Evolutionary conservation across 1,140 invertebrate species (phyloP), one percentile per base, ranked within the genome.

Genomic region (Phthorimaea operculella): DNA sequence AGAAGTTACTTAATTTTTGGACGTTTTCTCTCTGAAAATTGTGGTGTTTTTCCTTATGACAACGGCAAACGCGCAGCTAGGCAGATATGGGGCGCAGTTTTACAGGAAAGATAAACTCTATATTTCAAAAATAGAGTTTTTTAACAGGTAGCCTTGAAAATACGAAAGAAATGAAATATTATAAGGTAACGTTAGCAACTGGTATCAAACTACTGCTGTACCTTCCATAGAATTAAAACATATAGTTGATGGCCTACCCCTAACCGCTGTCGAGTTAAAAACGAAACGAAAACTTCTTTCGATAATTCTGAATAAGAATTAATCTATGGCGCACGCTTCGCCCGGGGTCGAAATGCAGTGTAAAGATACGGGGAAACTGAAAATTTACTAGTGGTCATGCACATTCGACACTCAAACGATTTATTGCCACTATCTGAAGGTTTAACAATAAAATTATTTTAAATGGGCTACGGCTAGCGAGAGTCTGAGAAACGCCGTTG

Each of bases 381-480:
- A 71, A 77, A 76, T 76, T 75, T 76, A 78, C 60, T 66, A 57
- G 62, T 60, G 63, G 64, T 67, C 68, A 68, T 63, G 66, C 62
- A 17, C 68, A 64, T 55, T 59, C 51, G 59, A 52, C 54, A 52
- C 34, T 28, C 48, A 54, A 33, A 48, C 53, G 63, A 79, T 77
- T 79, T 77, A 76, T 76, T 62, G 67, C 66, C 62, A 61, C 63
- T 76, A 74, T 76, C 74, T 65, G 50, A 36, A 55, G 44, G 58
- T 59, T 66, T 63, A 65, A 66, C 64, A 62, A 68, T 74, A 75
- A 74, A 75, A 62, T 72, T 65, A 68, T 74, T 76, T 56, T 69
- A 64, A 72, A 76, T 66, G 60, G 60, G 44, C 21, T 6, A 28
- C 21, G 21, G 21, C 21, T 28, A 28, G 21, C 21, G 21, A 28